Evolutionary conservation across 1,140 invertebrate species (phyloP).

Genomic region (Monomorium pharaonis): DNA sequence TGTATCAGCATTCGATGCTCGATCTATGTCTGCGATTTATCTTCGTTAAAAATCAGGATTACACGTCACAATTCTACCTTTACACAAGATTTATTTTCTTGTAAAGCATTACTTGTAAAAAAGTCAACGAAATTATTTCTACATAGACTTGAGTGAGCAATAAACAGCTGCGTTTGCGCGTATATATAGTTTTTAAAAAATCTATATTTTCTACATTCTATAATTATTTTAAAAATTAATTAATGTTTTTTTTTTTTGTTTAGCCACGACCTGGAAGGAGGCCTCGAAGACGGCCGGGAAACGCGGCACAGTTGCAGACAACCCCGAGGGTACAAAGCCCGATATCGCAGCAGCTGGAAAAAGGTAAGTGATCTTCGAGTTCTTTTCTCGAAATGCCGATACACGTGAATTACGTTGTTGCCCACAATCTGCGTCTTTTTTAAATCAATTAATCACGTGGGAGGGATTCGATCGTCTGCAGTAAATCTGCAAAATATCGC

Average conservation of each 20-base stretch:
- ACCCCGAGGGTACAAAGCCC: constrained; percentile 80
- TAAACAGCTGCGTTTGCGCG: too few species aligned
- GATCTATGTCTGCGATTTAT: not conserved
- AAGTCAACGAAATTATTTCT: not conserved
- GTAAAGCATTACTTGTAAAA: not conserved
- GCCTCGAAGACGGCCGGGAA: constrained; percentile 82
- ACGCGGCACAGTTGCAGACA: constrained; percentile 78
- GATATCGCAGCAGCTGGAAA: constrained; percentile 81
- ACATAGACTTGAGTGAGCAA: not conserved
- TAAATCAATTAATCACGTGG: not conserved
- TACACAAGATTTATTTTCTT: not conserved
- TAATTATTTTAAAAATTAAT: not conserved
- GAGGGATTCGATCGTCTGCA: not conserved
- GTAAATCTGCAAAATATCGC: not conserved
- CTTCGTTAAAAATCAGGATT: not conserved
- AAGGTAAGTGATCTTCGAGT: constrained; percentile 74
- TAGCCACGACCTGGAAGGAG: constrained; percentile 82
- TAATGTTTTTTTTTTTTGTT: constrained; percentile 62
- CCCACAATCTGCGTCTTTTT: not conserved
- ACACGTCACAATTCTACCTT: not conserved
- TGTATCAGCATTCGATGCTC: constrained; percentile 4
- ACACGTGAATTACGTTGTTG: not conserved
- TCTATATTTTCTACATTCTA: too few species aligned
- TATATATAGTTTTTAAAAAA: not conserved
- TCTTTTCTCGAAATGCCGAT: too few species aligned